Base-by-base conservation (phyloP, 2,888 invertebrate species). In the Ceriagrion tenellum region DNA sequence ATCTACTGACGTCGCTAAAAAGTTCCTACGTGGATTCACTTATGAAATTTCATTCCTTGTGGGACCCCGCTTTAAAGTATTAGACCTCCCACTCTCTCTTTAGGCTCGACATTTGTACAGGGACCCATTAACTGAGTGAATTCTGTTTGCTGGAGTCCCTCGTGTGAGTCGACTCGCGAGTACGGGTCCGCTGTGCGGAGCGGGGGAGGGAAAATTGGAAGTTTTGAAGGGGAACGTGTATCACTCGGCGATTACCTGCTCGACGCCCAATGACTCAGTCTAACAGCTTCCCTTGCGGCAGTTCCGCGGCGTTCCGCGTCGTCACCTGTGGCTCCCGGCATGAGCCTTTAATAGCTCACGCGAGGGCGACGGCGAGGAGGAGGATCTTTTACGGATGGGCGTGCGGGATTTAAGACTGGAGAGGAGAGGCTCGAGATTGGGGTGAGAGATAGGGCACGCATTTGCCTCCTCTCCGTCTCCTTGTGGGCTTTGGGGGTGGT, bases 251-350 rank as follows among this genome's bases (percentile, higher is more conserved):
- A 81, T 81, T 81, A 81, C 81, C 26, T 35, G 30, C 81, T 81
- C 35, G 30, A 35, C 81, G 81, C 81, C 16, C 81, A 18, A 69
- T 69, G 69, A 35, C 81, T 81, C 35, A 35, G 81, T 81, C 30
- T 81, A 81, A 81, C 6, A 35, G 81, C 81, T 81, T 81, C 81
- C 81, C 81, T 35, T 16, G 81, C 26, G 81, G 81, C 35, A 35
- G 30, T 81, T 35, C 16, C 74, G 74, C 74, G 74, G 10, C 74
- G 74, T 74, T 16, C 74, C 35, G 81, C 30, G 35, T 81, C 81
- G 81, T 81, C 81, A 81, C 81, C 81, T 81, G 81, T 81, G 81
- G 81, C 81, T 81, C 81, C 81, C 35, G 81, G n/a, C 18, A 16
- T 59, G 69, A n/a, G 69, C n/a, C 69, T 69, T 69, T 69, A 69